Evolutionary conservation across 1,140 invertebrate genomes (phyloP).

Genomic region (Oryctes rhinoceros): DNA sequence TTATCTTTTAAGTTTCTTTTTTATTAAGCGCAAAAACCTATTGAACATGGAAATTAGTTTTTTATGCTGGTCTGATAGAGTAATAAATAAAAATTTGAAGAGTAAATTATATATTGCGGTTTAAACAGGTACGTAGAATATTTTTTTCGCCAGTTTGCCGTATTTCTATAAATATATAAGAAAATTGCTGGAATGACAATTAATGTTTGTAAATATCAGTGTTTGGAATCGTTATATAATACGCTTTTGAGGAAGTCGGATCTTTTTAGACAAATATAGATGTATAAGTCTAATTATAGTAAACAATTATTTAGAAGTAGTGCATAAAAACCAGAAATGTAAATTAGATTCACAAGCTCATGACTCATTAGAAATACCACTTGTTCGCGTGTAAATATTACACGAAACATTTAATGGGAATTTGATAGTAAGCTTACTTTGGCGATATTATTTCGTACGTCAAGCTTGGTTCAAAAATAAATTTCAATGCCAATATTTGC

Average conservation of each 20-base stretch:
- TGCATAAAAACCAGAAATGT: no score
- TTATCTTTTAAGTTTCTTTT: background rate
- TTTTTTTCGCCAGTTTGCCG: background rate
- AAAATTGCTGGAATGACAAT: no score
- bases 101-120: background rate
- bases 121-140: background rate
- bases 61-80: background rate
- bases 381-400: no score
- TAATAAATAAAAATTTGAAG: slow-evolving; percentile 1
- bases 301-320: no score
- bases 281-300: no score
- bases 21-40: background rate
- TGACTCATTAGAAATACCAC: no score
- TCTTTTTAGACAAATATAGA: no score
- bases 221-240: no score
- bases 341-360: no score
- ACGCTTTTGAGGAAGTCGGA: no score
- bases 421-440: background rate
- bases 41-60: slow-evolving; percentile 33
- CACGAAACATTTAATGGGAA: background rate
- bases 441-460: background rate
- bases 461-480: background rate
- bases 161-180: no score
- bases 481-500: slow-evolving; percentile 15
- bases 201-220: no score